phyloP scores from a whole-genome alignment of 35 echinoderm and acorn worm genomes.

The Ptychodera flava region DNA sequence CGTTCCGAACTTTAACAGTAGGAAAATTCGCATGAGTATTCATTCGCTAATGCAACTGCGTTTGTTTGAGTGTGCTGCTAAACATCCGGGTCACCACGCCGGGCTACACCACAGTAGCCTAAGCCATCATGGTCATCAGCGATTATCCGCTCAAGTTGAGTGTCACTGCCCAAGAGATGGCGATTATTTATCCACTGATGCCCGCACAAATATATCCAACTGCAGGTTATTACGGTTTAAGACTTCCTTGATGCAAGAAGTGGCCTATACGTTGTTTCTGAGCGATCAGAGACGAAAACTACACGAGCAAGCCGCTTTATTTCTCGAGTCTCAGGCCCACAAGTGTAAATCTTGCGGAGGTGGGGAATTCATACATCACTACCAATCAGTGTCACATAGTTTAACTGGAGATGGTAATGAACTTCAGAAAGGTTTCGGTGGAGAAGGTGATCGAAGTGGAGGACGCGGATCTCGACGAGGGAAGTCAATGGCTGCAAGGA shows the following conservation, averaged over 20 bases:
- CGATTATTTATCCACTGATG: background rate
- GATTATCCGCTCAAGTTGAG: conserved; percentile 7
- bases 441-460: background rate
- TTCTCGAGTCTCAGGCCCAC: conserved; percentile 78
- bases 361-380: conserved; percentile 65
- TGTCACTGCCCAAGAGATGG: conserved; percentile 22
- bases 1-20: conserved; percentile 37
- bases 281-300: conserved; percentile 71
- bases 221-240: conserved; percentile 75
- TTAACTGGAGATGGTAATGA: background rate
- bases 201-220: background rate
- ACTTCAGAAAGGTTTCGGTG: background rate
- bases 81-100: background rate
- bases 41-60: conserved; percentile 63
- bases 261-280: conserved; percentile 66
- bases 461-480: background rate
- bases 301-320: conserved; percentile 67
- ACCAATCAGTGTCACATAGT: conserved; percentile 1
- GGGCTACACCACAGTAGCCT: conserved; percentile 6
- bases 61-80: conserved; percentile 84
- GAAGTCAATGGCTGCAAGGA: background rate
- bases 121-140: background rate
- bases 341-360: conserved; percentile 84
- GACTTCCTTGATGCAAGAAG: conserved; percentile 78
- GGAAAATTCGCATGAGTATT: conserved; percentile 40